phyloP scores from a whole-genome alignment of 2,888 invertebrate species.

The Pammene aurita region DNA sequence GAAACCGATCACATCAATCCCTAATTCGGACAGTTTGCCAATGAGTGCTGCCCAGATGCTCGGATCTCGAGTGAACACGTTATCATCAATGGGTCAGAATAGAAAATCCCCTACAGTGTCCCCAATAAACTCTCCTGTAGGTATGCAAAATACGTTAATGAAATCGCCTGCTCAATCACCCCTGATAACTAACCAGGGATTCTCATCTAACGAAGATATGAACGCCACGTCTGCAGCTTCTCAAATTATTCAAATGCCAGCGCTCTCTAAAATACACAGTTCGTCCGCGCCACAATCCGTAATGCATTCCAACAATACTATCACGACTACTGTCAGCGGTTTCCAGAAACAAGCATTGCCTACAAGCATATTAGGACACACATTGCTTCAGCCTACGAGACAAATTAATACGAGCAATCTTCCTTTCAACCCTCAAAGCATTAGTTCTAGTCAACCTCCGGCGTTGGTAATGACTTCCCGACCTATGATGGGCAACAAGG shows the following conservation, averaged over 20 bases:
- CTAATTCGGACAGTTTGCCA: constrained; percentile 62
- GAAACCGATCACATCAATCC: constrained; percentile 59
- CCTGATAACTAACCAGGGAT: constrained; percentile 65
- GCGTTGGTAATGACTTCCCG: constrained; percentile 80
- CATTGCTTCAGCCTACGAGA: constrained; percentile 73
- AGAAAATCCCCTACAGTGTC: constrained; percentile 78
- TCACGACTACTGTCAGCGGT: constrained; percentile 67
- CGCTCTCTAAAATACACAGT: constrained; percentile 75
- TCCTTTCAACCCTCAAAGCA: constrained; percentile 72
- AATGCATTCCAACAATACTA: constrained; percentile 70
- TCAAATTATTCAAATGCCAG: constrained; percentile 81
- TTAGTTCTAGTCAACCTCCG: constrained; percentile 79
- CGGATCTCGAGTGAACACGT: constrained; percentile 71
- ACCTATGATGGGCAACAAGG: constrained; percentile 70
- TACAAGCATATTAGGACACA: constrained; percentile 78
- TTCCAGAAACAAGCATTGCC: constrained; percentile 72
- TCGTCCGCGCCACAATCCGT: constrained; percentile 62
- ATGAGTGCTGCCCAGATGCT: constrained; percentile 72
- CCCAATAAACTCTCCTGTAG: constrained; percentile 73
- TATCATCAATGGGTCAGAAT: constrained; percentile 69
- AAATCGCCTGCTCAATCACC: constrained; percentile 77
- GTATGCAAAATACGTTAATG: constrained; percentile 66
- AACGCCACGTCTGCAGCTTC: constrained; percentile 61
- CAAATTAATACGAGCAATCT: constrained; percentile 69
- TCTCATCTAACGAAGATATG: constrained; percentile 61